These are phyloP conservation scores for Torymus auratus DNA, from an alignment of 2,888 invertebrate species.

Conservation along the genomic window DNA sequence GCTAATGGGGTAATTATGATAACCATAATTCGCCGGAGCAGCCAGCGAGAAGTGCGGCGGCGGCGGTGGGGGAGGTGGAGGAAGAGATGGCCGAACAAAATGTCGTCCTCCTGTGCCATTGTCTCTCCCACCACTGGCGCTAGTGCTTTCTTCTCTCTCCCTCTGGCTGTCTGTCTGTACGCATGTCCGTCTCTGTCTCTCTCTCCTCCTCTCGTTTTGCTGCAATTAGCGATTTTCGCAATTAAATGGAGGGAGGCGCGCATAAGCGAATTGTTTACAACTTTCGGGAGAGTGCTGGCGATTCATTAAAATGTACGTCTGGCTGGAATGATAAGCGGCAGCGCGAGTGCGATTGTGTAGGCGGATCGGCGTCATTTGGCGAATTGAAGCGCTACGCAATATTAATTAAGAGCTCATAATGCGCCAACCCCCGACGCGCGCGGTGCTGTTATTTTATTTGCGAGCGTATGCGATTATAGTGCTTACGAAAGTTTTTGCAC, in stretches of 20 bases:
- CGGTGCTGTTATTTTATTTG: not conserved
- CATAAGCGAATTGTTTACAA: constrained; percentile 47
- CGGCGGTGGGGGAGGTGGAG: not conserved
- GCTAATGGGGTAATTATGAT: constrained; percentile 66
- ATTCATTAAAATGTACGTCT: constrained; percentile 33
- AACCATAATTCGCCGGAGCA: constrained; percentile 58
- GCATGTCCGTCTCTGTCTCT: not conserved
- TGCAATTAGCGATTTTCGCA: constrained; percentile 56
- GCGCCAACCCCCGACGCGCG: not conserved
- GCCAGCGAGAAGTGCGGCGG: not conserved
- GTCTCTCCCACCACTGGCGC: not conserved
- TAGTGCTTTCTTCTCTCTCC: not conserved
- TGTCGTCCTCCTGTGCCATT: constrained; percentile 1
- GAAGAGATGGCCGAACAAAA: constrained; percentile 12
- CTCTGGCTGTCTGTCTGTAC: constrained; percentile 6
- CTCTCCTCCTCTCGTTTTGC: constrained; percentile 28
- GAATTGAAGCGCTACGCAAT: constrained; percentile 10
- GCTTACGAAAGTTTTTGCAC: not conserved
- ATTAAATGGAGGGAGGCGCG: constrained; percentile 39
- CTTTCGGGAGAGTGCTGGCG: constrained; percentile 12
- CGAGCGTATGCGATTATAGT: not conserved
- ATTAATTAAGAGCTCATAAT: constrained; percentile 53
- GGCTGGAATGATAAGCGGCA: not conserved
- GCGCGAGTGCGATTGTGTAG: not conserved
- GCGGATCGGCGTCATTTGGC: constrained; percentile 22